These are phyloP conservation scores for Ageneiosus marmoratus DNA, from an alignment of 2,113 vertebrate genomes.

Conservation along the genomic window DNA sequence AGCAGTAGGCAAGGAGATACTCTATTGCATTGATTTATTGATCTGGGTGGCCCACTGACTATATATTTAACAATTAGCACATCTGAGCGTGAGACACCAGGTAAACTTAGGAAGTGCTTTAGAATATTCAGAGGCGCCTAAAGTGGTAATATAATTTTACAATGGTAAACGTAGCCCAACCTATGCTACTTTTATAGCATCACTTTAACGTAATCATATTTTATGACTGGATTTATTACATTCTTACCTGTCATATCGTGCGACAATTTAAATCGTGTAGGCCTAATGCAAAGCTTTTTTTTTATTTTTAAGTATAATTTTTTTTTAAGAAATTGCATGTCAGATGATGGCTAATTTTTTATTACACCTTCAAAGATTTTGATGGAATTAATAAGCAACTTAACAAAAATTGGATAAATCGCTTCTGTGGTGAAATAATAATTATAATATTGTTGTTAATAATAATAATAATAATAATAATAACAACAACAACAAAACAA, in stretches of 20 bases:
- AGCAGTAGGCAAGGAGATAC: conserved; percentile 14
- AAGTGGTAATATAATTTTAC: conserved; percentile 43
- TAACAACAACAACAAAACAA: too few species aligned
- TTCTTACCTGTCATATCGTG: not conserved
- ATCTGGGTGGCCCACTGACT: conserved; percentile 19
- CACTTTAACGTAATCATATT: conserved; percentile 56
- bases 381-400: not conserved
- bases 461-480: not conserved
- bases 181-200: conserved; percentile 48
- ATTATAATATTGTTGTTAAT: not conserved
- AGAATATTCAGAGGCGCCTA: conserved; percentile 30
- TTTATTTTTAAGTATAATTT: not conserved
- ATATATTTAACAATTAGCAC: conserved; percentile 20
- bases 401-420: not conserved
- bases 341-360: not conserved
- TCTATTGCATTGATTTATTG: conserved; percentile 46
- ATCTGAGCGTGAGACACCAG: conserved; percentile 21
- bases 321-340: not conserved
- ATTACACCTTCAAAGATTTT: not conserved
- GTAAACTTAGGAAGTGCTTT: conserved; percentile 6
- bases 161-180: conserved; percentile 41
- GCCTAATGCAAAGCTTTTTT: not conserved
- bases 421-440: not conserved
- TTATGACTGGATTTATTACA: not conserved
- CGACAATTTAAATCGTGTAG: not conserved